Conservation (phyloP, 2,113 vertebrate species). For the Oncorhynchus gorbuscha region DNA sequence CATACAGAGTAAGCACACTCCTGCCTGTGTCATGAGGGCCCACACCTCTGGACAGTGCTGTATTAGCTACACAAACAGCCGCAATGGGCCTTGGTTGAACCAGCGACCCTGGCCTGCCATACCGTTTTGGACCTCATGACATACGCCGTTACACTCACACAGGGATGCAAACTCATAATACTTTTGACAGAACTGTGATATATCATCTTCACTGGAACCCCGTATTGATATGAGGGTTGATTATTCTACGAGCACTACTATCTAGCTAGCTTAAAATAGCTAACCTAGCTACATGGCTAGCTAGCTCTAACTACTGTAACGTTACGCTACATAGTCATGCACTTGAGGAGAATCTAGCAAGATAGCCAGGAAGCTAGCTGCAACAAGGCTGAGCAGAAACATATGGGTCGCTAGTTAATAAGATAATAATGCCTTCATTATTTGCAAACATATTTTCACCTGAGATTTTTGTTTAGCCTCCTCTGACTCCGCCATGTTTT, state of each 20-base stretch:
- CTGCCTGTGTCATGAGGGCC: too few species aligned
- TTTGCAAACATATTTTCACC: slow-evolving; percentile 40
- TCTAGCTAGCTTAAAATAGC: background rate
- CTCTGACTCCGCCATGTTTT: slow-evolving; percentile 73
- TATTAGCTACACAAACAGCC: too few species aligned
- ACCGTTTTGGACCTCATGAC: too few species aligned
- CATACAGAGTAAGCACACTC: too few species aligned
- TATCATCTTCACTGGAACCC: background rate
- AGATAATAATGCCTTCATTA: too few species aligned
- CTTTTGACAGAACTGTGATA: too few species aligned
- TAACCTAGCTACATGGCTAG: background rate
- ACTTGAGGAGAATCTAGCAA: background rate
- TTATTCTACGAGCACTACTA: background rate
- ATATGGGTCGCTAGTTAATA: too few species aligned
- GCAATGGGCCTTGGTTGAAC: too few species aligned
- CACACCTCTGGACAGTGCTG: too few species aligned
- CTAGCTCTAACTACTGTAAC: background rate
- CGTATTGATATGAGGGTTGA: background rate
- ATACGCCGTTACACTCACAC: too few species aligned
- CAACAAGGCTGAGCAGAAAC: background rate
- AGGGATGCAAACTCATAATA: too few species aligned
- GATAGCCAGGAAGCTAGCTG: background rate
- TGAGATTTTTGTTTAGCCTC: slow-evolving; percentile 63
- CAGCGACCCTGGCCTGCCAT: too few species aligned
- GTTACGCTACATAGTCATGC: background rate